Percentiles rank a stretch among this genome's conserved stretches.
These are phyloP conservation scores for Ormyrus nitidulus DNA, from an alignment of 2,888 invertebrate species.

Conservation along the genomic window DNA sequence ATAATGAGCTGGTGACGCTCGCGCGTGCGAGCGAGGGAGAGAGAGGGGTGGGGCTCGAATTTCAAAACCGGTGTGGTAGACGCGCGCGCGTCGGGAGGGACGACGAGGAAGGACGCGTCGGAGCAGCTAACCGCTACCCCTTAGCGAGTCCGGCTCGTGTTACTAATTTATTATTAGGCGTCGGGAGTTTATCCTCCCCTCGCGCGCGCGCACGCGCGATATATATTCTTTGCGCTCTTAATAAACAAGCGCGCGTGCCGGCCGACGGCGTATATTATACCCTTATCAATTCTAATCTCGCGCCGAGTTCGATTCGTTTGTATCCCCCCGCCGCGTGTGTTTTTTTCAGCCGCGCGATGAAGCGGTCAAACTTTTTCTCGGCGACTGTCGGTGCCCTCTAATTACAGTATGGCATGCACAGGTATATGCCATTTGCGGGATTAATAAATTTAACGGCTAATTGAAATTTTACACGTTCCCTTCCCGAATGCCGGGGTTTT, in stretches of 20 bases:
- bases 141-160: conserved; percentile 68
- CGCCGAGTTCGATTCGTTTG: conserved; percentile 31
- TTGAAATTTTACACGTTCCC: too few relatives aligned
- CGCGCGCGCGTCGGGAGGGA: conserved; percentile 46
- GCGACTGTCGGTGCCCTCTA: too few relatives aligned
- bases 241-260: conserved; percentile 49
- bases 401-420: too few relatives aligned
- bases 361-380: conserved; percentile 47
- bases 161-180: conserved; percentile 73
- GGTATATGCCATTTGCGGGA: too few relatives aligned
- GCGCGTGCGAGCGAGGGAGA: conserved; percentile 52
- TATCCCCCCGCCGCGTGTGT: conserved; percentile 26
- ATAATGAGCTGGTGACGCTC: conserved; percentile 69
- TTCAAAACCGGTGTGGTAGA: conserved; percentile 64
- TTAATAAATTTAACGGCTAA: too few relatives aligned
- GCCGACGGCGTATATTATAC: neutral
- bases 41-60: conserved; percentile 63
- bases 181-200: conserved; percentile 64
- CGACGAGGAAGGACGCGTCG: conserved; percentile 50
- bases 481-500: too few relatives aligned
- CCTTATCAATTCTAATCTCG: conserved; percentile 59
- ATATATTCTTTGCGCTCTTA: conserved; percentile 9
- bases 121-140: conserved; percentile 64
- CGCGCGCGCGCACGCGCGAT: too few relatives aligned
- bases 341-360: conserved; percentile 45